Evolutionary conservation across 2,888 invertebrate genomes (phyloP), one percentile per base, ranked within the genome.

Genomic region (Dioctria linearis): DNA sequence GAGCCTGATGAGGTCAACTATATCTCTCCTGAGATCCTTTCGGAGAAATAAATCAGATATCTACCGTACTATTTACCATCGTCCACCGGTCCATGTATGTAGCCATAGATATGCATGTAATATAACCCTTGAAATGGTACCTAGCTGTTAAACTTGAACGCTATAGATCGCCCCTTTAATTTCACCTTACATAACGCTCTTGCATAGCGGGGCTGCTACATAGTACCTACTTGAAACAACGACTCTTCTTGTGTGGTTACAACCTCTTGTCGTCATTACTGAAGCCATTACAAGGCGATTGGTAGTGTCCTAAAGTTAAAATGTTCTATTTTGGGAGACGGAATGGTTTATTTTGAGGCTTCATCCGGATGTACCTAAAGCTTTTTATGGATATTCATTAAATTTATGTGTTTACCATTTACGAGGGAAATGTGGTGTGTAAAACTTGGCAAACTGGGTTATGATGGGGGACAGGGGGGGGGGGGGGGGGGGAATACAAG

Each of bases 301-400:
- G 65, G n/a, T 37, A 5, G 11, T 65, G 65, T 65, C 65, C 65
- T 40, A 65, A 65, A 65, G 65, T 65, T 40, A 11, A 40, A 65
- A 65, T 65, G 65, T 42, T 65, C 65, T 65, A 40, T 65, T 42
- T 65, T 37, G 65, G 65, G 65, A 9, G 65, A 9, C 11, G 65
- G 5, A 65, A 65, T 65, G 65, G 65, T 65, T 65, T 65, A 65
- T 65, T 65, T 65, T 65, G 65, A 65, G 40, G 65, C 65, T 40
- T 65, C 65, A 5, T 65, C 65, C 42, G 65, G 42, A 65, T 40
- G 65, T 65, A 42, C 40, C 25, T 65, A 8, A 6, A 59, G 65
- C 65, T 65, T 65, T 65, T 65, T 65, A 65, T 65, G 65, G 65
- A 65, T 65, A 65, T 65, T 65, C 65, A 65, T 65, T 65, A 65